Conservation (phyloP, 2,888 invertebrate species). For the Carabus problematicus region DNA sequence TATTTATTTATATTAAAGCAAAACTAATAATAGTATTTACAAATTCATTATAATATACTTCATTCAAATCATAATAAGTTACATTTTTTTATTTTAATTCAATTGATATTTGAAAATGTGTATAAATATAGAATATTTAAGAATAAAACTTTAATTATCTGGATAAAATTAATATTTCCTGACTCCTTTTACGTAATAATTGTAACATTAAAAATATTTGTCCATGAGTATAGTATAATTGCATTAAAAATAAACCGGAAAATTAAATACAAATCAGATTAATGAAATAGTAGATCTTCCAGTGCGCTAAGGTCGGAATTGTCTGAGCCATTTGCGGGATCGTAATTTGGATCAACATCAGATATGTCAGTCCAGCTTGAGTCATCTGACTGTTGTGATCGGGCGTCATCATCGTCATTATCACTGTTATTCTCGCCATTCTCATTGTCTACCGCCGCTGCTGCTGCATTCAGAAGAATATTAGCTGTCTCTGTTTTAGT, state of each 20-base stretch:
- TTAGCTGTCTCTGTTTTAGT: conserved; percentile 40
- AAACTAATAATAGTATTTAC: conserved; percentile 9
- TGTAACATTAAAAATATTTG: background rate
- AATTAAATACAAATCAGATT: conserved; percentile 1
- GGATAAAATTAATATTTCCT: background rate
- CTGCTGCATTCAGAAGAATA: conserved; percentile 44
- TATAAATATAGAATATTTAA: background rate
- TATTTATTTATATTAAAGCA: background rate
- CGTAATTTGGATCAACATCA: conserved; percentile 42
- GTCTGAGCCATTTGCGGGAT: conserved; percentile 46
- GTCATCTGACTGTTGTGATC: conserved; percentile 45
- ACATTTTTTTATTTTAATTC: background rate
- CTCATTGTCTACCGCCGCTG: conserved; percentile 44
- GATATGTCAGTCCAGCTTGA: conserved; percentile 49
- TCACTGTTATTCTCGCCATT: conserved; percentile 45
- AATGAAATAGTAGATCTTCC: conserved; percentile 47
- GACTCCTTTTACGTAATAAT: background rate
- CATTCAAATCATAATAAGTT: conserved; percentile 5
- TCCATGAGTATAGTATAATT: background rate
- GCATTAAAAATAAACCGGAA: background rate
- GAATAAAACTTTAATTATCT: background rate
- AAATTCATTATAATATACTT: background rate
- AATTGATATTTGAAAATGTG: no score
- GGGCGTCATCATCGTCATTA: conserved; percentile 44
- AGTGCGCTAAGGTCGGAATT: conserved; percentile 48